These are phyloP conservation scores for Pipra filicauda DNA, from an alignment of 2,113 vertebrate species.

Conservation along the genomic window DNA sequence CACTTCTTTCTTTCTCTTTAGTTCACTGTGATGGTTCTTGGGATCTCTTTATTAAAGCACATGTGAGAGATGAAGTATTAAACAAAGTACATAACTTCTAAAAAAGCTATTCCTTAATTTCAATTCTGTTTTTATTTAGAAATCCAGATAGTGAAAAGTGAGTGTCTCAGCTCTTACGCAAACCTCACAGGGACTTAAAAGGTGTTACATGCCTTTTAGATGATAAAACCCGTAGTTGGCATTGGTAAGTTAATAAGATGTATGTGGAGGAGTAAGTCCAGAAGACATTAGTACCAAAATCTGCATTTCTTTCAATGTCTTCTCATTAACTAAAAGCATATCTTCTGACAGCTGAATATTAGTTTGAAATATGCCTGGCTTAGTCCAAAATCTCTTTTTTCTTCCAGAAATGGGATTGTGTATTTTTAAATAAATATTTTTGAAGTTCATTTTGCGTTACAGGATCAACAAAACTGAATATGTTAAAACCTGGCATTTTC, in stretches of 20 bases:
- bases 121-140: not conserved
- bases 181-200: not conserved
- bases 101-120: not conserved
- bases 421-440: not conserved
- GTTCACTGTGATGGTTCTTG: not conserved
- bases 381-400: not conserved
- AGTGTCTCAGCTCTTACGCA: not conserved
- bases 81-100: not conserved
- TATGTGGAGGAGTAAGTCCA: not conserved
- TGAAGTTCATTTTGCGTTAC: not conserved
- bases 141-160: not conserved
- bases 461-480: not conserved
- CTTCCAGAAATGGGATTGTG: not conserved
- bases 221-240: not conserved
- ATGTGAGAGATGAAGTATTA: not conserved
- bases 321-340: not conserved
- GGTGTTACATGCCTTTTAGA: not conserved
- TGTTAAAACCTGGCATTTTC: fast-evolving
- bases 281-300: not conserved
- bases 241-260: not conserved
- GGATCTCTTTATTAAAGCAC: not conserved
- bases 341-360: not conserved
- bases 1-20: not conserved
- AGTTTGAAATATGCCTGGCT: not conserved
- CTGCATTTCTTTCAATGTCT: not conserved